Evolutionary conservation across 2,113 vertebrate genomes (phyloP).

Genomic region (Paralichthys olivaceus): DNA sequence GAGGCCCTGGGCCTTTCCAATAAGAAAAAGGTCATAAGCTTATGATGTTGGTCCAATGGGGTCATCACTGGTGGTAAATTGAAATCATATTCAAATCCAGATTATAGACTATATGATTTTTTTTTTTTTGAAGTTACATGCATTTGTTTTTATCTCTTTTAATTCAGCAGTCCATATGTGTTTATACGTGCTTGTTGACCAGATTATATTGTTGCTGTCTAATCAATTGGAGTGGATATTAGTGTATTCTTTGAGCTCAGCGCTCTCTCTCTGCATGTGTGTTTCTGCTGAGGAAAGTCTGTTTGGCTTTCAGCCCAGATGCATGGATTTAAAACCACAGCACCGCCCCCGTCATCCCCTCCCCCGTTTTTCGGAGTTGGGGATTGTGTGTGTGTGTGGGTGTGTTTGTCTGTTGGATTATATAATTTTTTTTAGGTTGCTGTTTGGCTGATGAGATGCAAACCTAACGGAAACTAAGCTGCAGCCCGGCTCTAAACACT

Average conservation of each 20-base stretch:
- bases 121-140: constrained; percentile 32
- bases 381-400: constrained; percentile 13
- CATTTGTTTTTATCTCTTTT: constrained; percentile 44
- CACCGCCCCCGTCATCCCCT: constrained; percentile 19
- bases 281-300: constrained; percentile 71
- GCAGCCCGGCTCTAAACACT: not conserved
- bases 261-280: constrained; percentile 56
- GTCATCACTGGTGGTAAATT: constrained; percentile 31
- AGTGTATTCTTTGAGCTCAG: constrained; percentile 58
- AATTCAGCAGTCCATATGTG: constrained; percentile 39
- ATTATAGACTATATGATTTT: constrained; percentile 31
- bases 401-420: constrained; percentile 5
- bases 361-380: constrained; percentile 34
- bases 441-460: not conserved
- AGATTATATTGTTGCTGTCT: constrained; percentile 56
- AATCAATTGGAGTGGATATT: constrained; percentile 73
- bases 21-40: constrained; percentile 51
- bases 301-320: constrained; percentile 76
- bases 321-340: constrained; percentile 72
- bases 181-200: constrained; percentile 44
- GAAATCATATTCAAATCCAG: constrained; percentile 57
- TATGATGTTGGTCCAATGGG: constrained; percentile 31
- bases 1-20: constrained; percentile 42
- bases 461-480: constrained; percentile 20
- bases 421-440: constrained; percentile 15